A percentile compares a stretch with the other conserved stretches of the same genome.
Conservation (phyloP, 1,140 invertebrate species). For the Drosophila pseudoananassae region DNA sequence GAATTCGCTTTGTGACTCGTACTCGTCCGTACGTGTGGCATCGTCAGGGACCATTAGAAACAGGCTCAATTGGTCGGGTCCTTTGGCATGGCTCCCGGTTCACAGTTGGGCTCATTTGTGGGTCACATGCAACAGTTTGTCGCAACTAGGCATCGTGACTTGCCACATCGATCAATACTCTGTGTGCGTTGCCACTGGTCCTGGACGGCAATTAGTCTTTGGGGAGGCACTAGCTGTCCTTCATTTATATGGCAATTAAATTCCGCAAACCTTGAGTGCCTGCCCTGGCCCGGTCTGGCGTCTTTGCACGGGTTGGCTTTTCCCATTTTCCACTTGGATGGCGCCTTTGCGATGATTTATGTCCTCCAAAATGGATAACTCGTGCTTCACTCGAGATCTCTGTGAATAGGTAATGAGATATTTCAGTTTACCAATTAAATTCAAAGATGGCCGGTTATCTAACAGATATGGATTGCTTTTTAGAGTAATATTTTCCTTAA, state of each 20-base stretch:
- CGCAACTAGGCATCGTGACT: constrained; percentile 37
- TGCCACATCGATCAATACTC: constrained; percentile 62
- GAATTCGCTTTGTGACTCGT: constrained; percentile 22
- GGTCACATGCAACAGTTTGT: constrained; percentile 67
- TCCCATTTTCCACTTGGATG: constrained; percentile 23
- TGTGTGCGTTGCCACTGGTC: constrained; percentile 20
- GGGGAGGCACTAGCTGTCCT: constrained; percentile 46
- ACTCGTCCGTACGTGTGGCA: constrained; percentile 57
- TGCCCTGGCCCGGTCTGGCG: constrained; percentile 13
- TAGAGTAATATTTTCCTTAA: not conserved
- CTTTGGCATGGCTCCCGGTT: constrained; percentile 23
- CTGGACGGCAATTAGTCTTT: constrained; percentile 61
- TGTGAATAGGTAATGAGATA: constrained; percentile 43
- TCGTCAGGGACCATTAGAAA: constrained; percentile 52
- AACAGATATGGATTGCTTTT: not conserved
- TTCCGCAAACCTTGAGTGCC: constrained; percentile 24
- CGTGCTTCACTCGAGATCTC: constrained; percentile 8
- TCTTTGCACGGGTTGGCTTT: constrained; percentile 14
- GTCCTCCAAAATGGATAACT: constrained; percentile 24
- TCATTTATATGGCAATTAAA: constrained; percentile 76
- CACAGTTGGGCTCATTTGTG: constrained; percentile 67
- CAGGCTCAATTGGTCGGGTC: constrained; percentile 24
- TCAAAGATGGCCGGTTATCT: constrained; percentile 1
- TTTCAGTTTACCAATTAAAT: constrained; percentile 2
- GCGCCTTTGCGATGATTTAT: constrained; percentile 26